Evolutionary conservation across 2,113 vertebrate genomes (phyloP).

Genomic region (Trinectes maculatus): DNA sequence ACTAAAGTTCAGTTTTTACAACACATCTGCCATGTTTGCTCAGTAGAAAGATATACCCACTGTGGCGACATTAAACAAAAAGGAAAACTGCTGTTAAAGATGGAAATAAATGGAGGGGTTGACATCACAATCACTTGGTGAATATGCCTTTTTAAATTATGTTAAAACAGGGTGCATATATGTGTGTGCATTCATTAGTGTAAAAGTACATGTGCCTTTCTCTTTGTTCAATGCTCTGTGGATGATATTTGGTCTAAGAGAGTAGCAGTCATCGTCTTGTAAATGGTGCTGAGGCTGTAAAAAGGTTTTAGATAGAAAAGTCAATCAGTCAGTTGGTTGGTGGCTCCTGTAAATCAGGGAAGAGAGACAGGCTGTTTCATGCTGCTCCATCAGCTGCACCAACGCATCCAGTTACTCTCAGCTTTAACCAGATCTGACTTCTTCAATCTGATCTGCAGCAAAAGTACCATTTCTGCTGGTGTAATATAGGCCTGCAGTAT

Average conservation of each 20-base stretch:
- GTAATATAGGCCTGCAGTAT: no score
- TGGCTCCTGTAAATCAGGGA: conserved; percentile 13
- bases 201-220: not conserved
- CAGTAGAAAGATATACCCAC: conserved; percentile 5
- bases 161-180: not conserved
- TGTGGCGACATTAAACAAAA: conserved; percentile 16
- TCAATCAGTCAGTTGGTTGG: conserved; percentile 30
- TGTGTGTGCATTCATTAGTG: not conserved
- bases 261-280: conserved; percentile 10
- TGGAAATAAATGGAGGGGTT: conserved; percentile 35
- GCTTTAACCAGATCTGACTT: not conserved
- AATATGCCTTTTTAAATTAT: not conserved
- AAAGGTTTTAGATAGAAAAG: conserved; percentile 35
- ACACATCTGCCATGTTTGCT: conserved; percentile 5
- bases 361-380: not conserved
- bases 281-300: conserved; percentile 25
- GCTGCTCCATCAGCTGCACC: not conserved
- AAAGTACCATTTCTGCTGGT: not conserved
- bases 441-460: not conserved
- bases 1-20: conserved; percentile 28
- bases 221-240: not conserved
- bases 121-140: conserved; percentile 1
- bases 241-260: not conserved
- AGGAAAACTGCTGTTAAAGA: conserved; percentile 18
- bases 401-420: not conserved